A percentile compares a stretch with the other conserved stretches of the same genome.
Conservation (phyloP, 2,113 vertebrate genomes). For the Centropus bengalensis region DNA sequence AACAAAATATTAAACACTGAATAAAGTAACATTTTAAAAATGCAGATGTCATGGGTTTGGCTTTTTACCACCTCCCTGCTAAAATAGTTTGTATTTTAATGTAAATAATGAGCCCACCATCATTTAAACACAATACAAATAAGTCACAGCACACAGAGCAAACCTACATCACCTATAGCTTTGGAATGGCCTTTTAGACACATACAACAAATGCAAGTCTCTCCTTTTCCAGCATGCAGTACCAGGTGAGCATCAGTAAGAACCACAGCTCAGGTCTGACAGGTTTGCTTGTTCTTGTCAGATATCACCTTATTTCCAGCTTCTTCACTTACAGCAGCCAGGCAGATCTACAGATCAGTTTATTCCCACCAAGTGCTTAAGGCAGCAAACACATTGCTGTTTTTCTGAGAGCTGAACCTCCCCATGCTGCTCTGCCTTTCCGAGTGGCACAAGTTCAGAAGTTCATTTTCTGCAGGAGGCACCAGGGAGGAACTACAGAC, state of each 20-base stretch:
- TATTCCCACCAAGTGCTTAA: neutral
- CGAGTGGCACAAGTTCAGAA: neutral
- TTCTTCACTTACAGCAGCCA: neutral
- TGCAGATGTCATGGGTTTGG: neutral
- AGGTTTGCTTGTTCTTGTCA: neutral
- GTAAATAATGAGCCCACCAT: neutral
- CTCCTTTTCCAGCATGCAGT: neutral
- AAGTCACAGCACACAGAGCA: neutral
- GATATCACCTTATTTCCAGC: neutral
- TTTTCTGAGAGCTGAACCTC: rapidly evolving
- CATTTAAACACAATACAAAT: neutral
- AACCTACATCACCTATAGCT: neutral
- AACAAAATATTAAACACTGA: neutral
- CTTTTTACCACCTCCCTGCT: neutral
- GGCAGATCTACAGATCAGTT: neutral
- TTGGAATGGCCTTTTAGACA: neutral
- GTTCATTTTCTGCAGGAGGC: neutral
- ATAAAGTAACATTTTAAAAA: neutral
- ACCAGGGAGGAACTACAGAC: neutral
- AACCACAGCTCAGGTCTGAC: neutral
- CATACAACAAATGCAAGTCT: neutral
- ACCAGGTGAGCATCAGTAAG: neutral
- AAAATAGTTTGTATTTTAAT: neutral
- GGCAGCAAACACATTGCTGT: neutral
- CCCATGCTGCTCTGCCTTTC: neutral